phyloP scores from a whole-genome alignment of 1,140 invertebrate species.

The Euura lappo region DNA sequence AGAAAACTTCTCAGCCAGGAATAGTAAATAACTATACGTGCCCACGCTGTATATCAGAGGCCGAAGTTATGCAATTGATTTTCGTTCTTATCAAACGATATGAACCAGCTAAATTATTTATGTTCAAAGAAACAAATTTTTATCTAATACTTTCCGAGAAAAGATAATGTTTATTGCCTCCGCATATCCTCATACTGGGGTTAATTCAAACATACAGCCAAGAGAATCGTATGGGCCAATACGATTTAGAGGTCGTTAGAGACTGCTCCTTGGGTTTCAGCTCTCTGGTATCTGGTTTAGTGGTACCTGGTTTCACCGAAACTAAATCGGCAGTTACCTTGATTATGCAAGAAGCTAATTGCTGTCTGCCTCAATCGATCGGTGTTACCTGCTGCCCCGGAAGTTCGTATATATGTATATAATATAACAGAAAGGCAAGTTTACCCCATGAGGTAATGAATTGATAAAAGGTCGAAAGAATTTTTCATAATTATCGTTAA shows the following conservation, averaged over 20 bases:
- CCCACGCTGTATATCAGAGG: neutral
- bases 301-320: neutral
- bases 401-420: neutral
- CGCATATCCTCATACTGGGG: neutral
- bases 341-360: conserved; percentile 7
- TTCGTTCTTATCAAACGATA: neutral
- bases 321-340: neutral
- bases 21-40: neutral
- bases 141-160: neutral
- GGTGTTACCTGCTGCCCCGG: neutral
- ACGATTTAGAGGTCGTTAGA: conserved; percentile 2
- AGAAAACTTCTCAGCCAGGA: neutral
- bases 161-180: no score
- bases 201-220: neutral
- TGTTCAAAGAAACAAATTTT: neutral
- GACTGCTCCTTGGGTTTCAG: neutral
- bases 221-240: neutral
- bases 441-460: no score
- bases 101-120: neutral
- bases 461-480: no score
- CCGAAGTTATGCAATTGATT: conserved; percentile 3
- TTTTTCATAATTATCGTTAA: no score
- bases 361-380: neutral
- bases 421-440: no score
- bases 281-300: neutral